phyloP scores from a whole-genome alignment of 2,888 invertebrate genomes.

The Lysandra coridon region DNA sequence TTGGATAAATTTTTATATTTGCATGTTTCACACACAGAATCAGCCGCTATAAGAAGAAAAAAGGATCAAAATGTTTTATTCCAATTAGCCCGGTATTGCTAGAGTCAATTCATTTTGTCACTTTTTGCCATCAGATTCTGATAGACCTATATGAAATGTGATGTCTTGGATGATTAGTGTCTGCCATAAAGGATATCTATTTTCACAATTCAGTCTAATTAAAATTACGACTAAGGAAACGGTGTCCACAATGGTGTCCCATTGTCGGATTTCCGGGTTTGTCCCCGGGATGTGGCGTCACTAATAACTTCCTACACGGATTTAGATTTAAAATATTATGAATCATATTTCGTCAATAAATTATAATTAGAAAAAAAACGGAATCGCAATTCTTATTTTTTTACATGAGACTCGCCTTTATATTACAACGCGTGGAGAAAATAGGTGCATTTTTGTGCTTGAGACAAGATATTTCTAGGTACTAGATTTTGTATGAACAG shows the following conservation, averaged over 20 bases:
- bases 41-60: no score
- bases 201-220: constrained; percentile 13
- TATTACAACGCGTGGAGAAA: neutral
- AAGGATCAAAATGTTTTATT: no score
- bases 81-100: no score
- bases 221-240: neutral
- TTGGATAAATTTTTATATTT: no score
- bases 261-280: constrained; percentile 21
- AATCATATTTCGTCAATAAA: neutral
- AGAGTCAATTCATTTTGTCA: no score
- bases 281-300: constrained; percentile 21
- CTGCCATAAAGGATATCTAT: neutral
- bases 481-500: no score
- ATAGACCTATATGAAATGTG: no score
- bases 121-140: no score
- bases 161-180: neutral
- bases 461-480: neutral
- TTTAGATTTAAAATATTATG: neutral
- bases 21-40: no score
- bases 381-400: no score
- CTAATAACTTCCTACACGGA: constrained; percentile 18
- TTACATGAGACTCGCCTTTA: neutral
- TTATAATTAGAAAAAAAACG: no score
- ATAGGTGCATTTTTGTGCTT: neutral
- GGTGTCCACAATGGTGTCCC: neutral